These are phyloP conservation scores for Notarius quadriscutis DNA, from an alignment of 2,113 vertebrate genomes.

Conservation along the genomic window DNA sequence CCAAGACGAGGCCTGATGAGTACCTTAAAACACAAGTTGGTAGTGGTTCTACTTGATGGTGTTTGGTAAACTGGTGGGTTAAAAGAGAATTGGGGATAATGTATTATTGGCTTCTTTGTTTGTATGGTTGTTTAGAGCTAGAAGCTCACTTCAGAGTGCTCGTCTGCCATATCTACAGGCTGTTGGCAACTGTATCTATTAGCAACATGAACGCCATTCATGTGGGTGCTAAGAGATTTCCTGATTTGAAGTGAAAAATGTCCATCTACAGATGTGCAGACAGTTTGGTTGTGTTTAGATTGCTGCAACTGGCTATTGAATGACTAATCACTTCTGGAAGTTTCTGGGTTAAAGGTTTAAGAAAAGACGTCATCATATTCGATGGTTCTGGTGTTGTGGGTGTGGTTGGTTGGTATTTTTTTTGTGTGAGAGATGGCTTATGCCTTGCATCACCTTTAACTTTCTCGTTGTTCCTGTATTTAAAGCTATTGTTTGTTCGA, in stretches of 20 bases:
- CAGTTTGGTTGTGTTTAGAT: neutral
- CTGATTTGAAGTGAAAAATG: constrained; percentile 38
- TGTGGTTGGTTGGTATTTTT: neutral
- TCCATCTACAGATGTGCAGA: neutral
- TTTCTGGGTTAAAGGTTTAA: neutral
- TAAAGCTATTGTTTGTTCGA: neutral
- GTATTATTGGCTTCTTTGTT: neutral
- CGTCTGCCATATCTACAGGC: constrained; percentile 42
- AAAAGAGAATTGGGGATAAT: neutral
- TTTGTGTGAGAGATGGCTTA: neutral
- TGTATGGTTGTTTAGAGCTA: constrained; percentile 22
- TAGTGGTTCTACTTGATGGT: neutral
- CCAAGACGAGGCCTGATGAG: neutral
- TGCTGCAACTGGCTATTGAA: neutral
- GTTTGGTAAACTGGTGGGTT: neutral
- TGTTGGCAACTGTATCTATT: constrained; percentile 51
- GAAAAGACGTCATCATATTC: neutral
- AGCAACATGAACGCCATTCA: constrained; percentile 29
- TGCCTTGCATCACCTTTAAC: neutral
- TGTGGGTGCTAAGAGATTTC: constrained; percentile 37
- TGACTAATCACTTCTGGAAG: neutral
- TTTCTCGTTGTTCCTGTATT: neutral
- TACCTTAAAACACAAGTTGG: neutral
- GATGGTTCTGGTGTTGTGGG: no score
- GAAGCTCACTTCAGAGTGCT: constrained; percentile 25